These are phyloP conservation scores for Scylla paramamosain DNA, from an alignment of 1,140 invertebrate species.

Conservation along the genomic window DNA sequence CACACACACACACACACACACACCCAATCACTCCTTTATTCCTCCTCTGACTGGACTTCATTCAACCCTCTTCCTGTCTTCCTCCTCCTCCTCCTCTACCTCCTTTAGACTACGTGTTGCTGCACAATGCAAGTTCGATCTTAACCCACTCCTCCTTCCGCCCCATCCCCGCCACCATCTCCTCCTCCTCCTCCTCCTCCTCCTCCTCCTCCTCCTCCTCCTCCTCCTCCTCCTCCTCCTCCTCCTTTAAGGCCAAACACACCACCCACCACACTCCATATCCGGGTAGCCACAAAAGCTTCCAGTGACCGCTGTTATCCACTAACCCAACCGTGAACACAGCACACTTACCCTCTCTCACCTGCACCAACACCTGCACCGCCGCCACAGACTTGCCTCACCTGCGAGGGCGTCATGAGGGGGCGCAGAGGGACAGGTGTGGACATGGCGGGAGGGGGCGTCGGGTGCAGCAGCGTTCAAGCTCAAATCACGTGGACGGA, in stretches of 20 bases:
- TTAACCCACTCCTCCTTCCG: neutral
- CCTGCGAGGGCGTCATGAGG: neutral
- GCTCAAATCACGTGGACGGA: too few species aligned
- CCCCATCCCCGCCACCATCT: too few species aligned
- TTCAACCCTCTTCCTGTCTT: neutral
- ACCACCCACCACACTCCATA: neutral
- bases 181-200: neutral
- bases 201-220: neutral
- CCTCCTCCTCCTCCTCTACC: neutral
- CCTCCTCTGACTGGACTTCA: neutral
- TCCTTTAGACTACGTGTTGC: neutral
- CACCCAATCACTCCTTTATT: constrained; percentile 16
- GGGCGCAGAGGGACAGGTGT: neutral
- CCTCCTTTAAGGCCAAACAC: too few species aligned
- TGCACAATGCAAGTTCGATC: neutral
- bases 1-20: too few species aligned
- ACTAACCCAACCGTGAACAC: too few species aligned
- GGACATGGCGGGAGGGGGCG: neutral
- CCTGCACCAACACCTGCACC: too few species aligned
- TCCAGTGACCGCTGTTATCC: too few species aligned
- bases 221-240: neutral
- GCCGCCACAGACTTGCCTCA: too few species aligned
- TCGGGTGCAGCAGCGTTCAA: neutral
- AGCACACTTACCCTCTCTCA: neutral
- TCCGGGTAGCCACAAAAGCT: neutral